These are phyloP conservation scores for Bostrychus sinensis DNA, from an alignment of 2,113 vertebrate species.

Conservation along the genomic window DNA sequence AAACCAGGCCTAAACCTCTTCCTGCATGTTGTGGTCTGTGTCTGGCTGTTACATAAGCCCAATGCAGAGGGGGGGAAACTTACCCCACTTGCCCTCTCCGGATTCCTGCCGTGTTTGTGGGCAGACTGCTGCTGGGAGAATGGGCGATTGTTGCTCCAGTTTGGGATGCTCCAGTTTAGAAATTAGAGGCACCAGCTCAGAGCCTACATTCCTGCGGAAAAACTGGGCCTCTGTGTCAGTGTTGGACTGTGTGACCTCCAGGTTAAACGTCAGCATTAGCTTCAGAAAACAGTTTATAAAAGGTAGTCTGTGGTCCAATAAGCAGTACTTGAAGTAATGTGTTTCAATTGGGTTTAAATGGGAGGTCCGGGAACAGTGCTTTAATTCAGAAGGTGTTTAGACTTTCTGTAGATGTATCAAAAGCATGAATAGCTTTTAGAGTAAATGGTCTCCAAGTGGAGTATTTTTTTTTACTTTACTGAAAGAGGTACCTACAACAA, in stretches of 20 bases:
- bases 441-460: background rate
- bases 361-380: slow-evolving; percentile 7
- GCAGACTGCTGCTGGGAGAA: slow-evolving; percentile 38
- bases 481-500: too few species aligned
- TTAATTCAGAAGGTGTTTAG: slow-evolving; percentile 30
- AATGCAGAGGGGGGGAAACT: background rate
- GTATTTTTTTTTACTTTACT: too few species aligned
- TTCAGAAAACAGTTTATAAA: background rate
- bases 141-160: slow-evolving; percentile 21
- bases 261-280: background rate
- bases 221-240: slow-evolving; percentile 29
- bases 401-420: background rate
- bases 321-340: background rate
- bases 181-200: slow-evolving; percentile 17
- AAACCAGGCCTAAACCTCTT: background rate
- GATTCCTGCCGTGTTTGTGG: slow-evolving; percentile 72
- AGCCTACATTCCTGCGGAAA: slow-evolving; percentile 56
- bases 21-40: background rate
- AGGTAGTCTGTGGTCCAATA: background rate
- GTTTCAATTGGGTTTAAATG: background rate
- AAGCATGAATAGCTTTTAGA: background rate
- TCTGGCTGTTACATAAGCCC: slow-evolving; percentile 28
- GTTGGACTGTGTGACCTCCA: slow-evolving; percentile 31
- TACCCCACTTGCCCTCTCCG: slow-evolving; percentile 15
- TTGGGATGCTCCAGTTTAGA: slow-evolving; percentile 31